Evolutionary conservation across 2,888 invertebrate species (phyloP).

Genomic region (Acleris laterana): DNA sequence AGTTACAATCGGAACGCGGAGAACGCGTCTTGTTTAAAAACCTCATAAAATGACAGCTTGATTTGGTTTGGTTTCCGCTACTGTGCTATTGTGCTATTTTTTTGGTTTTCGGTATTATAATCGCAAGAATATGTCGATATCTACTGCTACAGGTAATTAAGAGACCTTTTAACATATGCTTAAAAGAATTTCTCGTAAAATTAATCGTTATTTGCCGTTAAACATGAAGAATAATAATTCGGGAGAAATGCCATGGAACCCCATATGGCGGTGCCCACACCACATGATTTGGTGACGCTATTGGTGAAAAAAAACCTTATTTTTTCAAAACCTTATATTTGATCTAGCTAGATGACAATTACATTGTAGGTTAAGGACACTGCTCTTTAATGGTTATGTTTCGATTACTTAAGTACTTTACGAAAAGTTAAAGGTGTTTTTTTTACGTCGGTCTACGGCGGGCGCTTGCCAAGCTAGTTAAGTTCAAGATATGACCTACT

Average conservation of each 20-base stretch:
- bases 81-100: conserved; percentile 83
- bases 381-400: conserved; percentile 62
- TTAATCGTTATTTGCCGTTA: conserved; percentile 60
- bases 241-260: conserved; percentile 83
- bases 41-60: conserved; percentile 82
- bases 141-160: conserved; percentile 79
- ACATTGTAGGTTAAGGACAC: conserved; percentile 48
- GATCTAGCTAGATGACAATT: conserved; percentile 41
- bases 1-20: conserved; percentile 55
- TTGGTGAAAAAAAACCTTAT: conserved; percentile 58
- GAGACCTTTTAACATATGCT: conserved; percentile 48
- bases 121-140: conserved; percentile 78
- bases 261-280: conserved; percentile 84
- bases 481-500: conserved; percentile 29
- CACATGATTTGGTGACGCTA: conserved; percentile 83
- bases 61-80: conserved; percentile 85
- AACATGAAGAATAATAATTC: conserved; percentile 76
- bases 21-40: conserved; percentile 52
- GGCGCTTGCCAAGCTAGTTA: conserved; percentile 16
- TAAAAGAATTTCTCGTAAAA: conserved; percentile 46
- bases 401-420: conserved; percentile 64
- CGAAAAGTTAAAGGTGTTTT: conserved; percentile 44
- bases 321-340: conserved; percentile 50
- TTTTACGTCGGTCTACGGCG: conserved; percentile 20
- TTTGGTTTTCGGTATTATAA: conserved; percentile 75